phyloP scores from a whole-genome alignment of 2,797 vertebrate species.

The Calcarius lapponicus region DNA sequence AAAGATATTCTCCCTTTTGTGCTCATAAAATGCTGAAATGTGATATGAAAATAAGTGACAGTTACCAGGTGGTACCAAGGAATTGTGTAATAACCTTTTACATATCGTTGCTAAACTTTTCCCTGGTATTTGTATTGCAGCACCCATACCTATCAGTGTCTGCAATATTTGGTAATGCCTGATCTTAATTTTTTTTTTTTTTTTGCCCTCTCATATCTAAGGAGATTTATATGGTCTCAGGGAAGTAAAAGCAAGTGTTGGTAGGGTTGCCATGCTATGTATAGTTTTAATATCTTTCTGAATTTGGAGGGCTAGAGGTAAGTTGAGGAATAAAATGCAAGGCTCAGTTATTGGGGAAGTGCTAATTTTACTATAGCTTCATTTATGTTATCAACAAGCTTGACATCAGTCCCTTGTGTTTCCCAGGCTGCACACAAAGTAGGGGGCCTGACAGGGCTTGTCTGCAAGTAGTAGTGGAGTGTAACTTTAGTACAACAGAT shows the following conservation, averaged over 20 bases:
- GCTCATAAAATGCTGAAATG: neutral
- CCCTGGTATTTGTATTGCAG: neutral
- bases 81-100: neutral
- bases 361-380: neutral
- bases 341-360: neutral
- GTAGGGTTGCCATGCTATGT: neutral
- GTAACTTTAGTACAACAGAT: neutral
- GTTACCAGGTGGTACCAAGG: neutral
- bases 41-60: neutral
- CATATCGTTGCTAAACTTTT: neutral
- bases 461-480: neutral
- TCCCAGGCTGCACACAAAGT: neutral
- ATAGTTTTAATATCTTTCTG: neutral
- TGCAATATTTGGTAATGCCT: neutral
- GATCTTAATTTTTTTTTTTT: neutral
- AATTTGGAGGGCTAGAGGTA: neutral
- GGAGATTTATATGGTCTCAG: neutral
- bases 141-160: neutral
- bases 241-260: neutral
- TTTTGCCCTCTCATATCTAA: neutral
- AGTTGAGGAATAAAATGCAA: neutral
- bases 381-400: neutral
- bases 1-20: neutral
- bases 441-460: neutral
- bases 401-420: neutral